phyloP scores from a whole-genome alignment of 2,888 invertebrate genomes.

The Agonopterix arenella region DNA sequence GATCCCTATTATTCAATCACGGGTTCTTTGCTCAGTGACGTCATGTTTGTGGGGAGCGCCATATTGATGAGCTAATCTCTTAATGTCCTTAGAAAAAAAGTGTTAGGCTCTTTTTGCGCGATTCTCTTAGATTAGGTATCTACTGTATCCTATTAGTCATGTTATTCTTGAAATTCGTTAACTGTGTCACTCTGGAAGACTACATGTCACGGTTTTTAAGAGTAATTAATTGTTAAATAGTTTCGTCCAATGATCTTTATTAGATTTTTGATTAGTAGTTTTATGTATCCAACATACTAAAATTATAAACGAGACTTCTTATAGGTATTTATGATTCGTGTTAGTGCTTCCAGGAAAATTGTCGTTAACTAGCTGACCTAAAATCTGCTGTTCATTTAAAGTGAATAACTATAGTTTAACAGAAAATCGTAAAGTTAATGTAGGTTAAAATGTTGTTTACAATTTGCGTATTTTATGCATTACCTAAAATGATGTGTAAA shows the following conservation, averaged over 20 bases:
- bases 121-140: slow-evolving; percentile 28
- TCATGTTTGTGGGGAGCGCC: slow-evolving; percentile 37
- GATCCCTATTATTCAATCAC: slow-evolving; percentile 33
- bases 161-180: no score
- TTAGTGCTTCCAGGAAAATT: slow-evolving; percentile 21
- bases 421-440: no score
- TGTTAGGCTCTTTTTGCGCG: slow-evolving; percentile 32
- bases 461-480: no score
- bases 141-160: no score
- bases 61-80: slow-evolving; percentile 51
- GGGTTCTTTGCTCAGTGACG: slow-evolving; percentile 39
- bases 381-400: slow-evolving; percentile 16
- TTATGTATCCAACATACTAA: no score
- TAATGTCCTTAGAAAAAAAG: slow-evolving; percentile 35
- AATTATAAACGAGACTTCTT: neutral
- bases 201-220: no score
- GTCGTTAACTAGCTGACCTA: slow-evolving; percentile 22
- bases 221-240: no score
- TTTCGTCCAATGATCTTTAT: no score
- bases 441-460: no score
- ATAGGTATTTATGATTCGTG: neutral
- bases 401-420: no score
- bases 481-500: no score
- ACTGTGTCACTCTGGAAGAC: no score
- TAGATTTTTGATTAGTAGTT: neutral